Conservation (phyloP, 2,797 vertebrate species). For the Malurus leucopterus region DNA sequence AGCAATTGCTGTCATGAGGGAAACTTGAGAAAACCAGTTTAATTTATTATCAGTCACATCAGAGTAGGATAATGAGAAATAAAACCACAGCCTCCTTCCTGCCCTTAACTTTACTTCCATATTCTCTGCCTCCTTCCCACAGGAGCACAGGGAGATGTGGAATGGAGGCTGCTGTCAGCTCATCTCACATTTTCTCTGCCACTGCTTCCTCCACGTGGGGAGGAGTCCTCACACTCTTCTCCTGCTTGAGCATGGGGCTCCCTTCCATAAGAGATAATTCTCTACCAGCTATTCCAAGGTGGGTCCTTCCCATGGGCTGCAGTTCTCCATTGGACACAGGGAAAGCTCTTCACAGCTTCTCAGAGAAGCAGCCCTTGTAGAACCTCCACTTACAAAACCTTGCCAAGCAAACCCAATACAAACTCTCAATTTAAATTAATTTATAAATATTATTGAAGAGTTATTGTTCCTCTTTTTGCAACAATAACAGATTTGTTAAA, state of each 20-base stretch:
- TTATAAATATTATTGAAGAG: not conserved
- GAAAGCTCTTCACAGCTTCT: not conserved
- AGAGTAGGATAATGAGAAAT: not conserved
- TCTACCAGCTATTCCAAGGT: not conserved
- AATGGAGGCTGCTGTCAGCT: not conserved
- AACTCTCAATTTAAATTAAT: not conserved
- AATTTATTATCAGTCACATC: not conserved
- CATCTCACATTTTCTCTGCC: not conserved
- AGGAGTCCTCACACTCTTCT: not conserved
- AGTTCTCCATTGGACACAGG: not conserved
- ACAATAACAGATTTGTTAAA: not conserved
- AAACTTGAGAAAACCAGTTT: not conserved
- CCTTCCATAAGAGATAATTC: not conserved
- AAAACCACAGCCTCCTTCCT: not conserved
- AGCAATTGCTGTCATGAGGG: not conserved
- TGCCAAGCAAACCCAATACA: not conserved
- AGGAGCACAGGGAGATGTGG: not conserved
- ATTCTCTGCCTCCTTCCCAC: rapidly evolving
- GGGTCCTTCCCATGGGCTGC: not conserved
- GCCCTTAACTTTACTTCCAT: not conserved
- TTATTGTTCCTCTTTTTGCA: not conserved
- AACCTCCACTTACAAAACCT: not conserved
- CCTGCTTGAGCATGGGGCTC: not conserved
- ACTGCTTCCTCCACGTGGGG: not conserved
- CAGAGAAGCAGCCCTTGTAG: not conserved